Conservation (phyloP, 1,140 invertebrate species). For the Palaemon carinicauda region DNA sequence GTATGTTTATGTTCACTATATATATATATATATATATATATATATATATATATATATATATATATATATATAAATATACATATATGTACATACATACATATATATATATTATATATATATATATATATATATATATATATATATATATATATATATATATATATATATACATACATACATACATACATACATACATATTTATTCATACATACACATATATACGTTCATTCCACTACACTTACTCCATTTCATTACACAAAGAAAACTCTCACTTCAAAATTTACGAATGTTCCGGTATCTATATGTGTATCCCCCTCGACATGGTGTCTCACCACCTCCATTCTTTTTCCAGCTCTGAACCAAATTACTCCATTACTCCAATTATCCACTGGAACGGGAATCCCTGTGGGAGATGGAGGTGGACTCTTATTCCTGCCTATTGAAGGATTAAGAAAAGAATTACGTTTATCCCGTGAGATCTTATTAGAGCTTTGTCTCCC, state of each 20-base stretch:
- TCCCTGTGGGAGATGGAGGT: no score
- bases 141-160: not conserved
- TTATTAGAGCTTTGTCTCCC: no score
- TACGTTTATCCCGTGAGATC: no score
- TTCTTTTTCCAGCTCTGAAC: no score
- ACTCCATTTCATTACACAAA: not conserved
- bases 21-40: not conserved
- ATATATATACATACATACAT: not conserved
- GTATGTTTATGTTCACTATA: not conserved
- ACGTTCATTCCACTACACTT: no score
- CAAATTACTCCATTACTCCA: no score
- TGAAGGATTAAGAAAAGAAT: no score
- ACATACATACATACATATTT: not conserved
- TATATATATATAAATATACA: not conserved
- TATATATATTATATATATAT: not conserved
- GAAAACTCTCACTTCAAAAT: not conserved
- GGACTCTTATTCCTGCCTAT: no score
- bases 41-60: conserved; percentile 14
- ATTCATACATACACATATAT: not conserved
- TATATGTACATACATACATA: not conserved
- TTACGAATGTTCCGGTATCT: not conserved
- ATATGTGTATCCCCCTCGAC: not conserved
- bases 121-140: conserved; percentile 1
- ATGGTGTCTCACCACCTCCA: no score
- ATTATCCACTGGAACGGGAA: no score